Conservation (phyloP, 1,140 invertebrate species). For the Orchesella cincta region DNA sequence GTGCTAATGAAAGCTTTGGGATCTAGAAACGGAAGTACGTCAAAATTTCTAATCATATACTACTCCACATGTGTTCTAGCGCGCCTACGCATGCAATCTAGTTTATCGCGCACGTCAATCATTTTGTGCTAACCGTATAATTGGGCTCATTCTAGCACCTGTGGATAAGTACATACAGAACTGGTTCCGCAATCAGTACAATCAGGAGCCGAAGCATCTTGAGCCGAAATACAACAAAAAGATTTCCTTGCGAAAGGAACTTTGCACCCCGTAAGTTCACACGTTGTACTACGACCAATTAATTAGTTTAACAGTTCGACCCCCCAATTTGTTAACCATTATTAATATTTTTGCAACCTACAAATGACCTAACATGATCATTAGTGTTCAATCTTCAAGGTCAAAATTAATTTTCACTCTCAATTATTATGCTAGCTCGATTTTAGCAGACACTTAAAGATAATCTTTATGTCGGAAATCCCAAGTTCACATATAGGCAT, state of each 20-base stretch:
- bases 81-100: neutral
- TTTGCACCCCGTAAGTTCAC: neutral
- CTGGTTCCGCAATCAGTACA: conserved; percentile 20
- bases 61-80: no score
- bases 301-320: neutral
- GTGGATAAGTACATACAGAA: neutral
- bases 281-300: neutral
- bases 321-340: neutral
- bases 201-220: neutral
- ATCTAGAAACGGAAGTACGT: neutral
- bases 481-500: neutral
- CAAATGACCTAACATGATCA: no score
- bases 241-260: conserved; percentile 12
- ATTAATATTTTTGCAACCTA: neutral
- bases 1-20: conserved; percentile 3
- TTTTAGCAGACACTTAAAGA: no score
- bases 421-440: no score
- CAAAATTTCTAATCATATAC: neutral
- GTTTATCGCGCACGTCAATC: neutral
- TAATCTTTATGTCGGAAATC: neutral
- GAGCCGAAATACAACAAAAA: conserved; percentile 3
- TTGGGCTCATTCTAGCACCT: neutral
- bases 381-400: no score
- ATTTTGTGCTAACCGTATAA: neutral
- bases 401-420: no score